Evolutionary conservation across 2,113 vertebrate species (phyloP).

Genomic region (Stegostoma tigrinum): DNA sequence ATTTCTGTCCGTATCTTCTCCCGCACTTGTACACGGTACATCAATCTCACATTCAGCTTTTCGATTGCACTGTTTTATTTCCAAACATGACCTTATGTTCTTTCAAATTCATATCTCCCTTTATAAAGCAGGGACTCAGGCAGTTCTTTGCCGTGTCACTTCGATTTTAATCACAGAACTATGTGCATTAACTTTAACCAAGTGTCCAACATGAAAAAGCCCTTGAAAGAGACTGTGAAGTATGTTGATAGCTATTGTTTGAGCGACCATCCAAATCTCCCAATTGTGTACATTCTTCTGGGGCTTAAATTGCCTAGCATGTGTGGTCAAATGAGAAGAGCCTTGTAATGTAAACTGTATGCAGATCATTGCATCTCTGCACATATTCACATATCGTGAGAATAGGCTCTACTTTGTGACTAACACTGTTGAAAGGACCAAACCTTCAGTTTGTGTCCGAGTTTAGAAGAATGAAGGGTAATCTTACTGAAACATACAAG

Average conservation of each 20-base stretch:
- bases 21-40: not conserved
- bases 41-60: not conserved
- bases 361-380: too few species aligned
- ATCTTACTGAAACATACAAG: too few species aligned
- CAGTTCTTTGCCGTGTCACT: not conserved
- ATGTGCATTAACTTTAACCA: not conserved
- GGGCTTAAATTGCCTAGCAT: too few species aligned
- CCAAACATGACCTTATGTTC: not conserved
- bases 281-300: too few species aligned
- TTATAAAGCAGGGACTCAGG: not conserved
- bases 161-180: not conserved
- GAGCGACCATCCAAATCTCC: too few species aligned
- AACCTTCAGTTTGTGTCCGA: too few species aligned
- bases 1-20: not conserved
- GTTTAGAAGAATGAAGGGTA: too few species aligned
- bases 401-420: too few species aligned
- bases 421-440: too few species aligned
- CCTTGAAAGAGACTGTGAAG: not conserved
- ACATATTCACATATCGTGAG: too few species aligned
- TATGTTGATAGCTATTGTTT: not conserved
- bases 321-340: too few species aligned
- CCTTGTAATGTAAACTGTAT: too few species aligned
- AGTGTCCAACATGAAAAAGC: not conserved
- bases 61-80: not conserved
- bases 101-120: not conserved